A percentile compares a stretch with the other conserved stretches of the same genome.
phyloP scores from a whole-genome alignment of 2,888 invertebrate species.

The Pasiphila rectangulata region DNA sequence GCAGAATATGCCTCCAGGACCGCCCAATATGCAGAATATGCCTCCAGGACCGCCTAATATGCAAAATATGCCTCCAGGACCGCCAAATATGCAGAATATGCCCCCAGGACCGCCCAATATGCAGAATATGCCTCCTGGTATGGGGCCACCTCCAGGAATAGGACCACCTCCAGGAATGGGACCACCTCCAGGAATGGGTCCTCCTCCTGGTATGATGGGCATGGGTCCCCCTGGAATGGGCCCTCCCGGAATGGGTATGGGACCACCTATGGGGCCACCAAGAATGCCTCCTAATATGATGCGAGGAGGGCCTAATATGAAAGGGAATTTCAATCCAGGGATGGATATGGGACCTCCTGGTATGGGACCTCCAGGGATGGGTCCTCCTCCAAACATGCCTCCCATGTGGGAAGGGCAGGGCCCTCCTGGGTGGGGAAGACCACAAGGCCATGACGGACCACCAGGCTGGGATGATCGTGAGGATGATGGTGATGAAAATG shows the following conservation, averaged over 20 bases:
- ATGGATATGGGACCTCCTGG: constrained; percentile 72
- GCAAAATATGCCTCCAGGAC: constrained; percentile 26
- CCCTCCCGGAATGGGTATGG: constrained; percentile 48
- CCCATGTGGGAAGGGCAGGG: constrained; percentile 68
- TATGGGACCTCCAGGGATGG: constrained; percentile 71
- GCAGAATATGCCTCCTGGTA: constrained; percentile 20
- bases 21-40: constrained; percentile 34
- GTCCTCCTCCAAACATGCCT: constrained; percentile 64
- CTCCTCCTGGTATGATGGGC: constrained; percentile 15
- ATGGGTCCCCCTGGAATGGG: constrained; percentile 51
- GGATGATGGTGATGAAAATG: constrained; percentile 52
- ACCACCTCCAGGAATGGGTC: constrained; percentile 42
- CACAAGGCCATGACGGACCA: constrained; percentile 44
- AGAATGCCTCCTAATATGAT: constrained; percentile 67
- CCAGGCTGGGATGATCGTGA: constrained; percentile 73
- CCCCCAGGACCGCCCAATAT: constrained; percentile 46
- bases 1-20: constrained; percentile 14
- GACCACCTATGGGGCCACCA: constrained; percentile 55
- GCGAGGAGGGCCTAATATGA: constrained; percentile 53
- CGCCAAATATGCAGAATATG: constrained; percentile 38
- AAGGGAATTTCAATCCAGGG: constrained; percentile 52
- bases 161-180: constrained; percentile 35
- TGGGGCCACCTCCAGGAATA: constrained; percentile 39
- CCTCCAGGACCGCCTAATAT: constrained; percentile 30
- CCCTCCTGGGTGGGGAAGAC: constrained; percentile 54